phyloP scores from a whole-genome alignment of 2,113 vertebrate species.

The Bos indicus region DNA sequence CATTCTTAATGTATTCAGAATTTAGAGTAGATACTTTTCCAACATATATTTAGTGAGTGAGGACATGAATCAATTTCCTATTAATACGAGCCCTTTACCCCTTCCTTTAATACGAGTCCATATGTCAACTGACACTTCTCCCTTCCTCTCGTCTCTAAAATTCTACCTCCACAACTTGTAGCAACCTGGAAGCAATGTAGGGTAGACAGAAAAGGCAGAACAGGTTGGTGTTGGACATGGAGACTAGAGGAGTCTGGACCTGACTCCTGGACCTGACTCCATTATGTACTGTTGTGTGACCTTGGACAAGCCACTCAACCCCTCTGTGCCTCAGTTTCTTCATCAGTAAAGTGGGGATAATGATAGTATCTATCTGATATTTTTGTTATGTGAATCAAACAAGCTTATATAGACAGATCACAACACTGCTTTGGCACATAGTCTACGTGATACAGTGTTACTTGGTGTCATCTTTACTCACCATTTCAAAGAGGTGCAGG shows the following conservation, averaged over 20 bases:
- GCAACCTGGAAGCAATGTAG: background rate
- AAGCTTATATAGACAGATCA: background rate
- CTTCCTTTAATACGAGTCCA: background rate
- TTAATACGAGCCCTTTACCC: background rate
- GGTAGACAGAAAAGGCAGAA: background rate
- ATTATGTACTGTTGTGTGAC: background rate
- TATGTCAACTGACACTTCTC: background rate
- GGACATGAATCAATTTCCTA: background rate
- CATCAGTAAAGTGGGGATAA: background rate
- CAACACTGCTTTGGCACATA: background rate
- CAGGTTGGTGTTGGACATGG: background rate
- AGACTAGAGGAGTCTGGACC: background rate
- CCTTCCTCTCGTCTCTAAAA: background rate
- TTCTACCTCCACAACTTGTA: background rate
- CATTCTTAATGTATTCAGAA: background rate
- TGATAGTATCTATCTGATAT: background rate
- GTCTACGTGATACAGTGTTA: background rate
- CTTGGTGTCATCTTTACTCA: background rate
- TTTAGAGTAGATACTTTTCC: background rate
- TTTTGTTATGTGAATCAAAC: background rate
- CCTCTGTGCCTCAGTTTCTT: background rate
- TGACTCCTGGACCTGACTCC: background rate
- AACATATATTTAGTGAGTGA: background rate
- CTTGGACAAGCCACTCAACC: background rate
- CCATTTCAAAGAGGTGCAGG: background rate